Base-by-base conservation (phyloP, 2,888 invertebrate species). In the Aethes cnicana region DNA sequence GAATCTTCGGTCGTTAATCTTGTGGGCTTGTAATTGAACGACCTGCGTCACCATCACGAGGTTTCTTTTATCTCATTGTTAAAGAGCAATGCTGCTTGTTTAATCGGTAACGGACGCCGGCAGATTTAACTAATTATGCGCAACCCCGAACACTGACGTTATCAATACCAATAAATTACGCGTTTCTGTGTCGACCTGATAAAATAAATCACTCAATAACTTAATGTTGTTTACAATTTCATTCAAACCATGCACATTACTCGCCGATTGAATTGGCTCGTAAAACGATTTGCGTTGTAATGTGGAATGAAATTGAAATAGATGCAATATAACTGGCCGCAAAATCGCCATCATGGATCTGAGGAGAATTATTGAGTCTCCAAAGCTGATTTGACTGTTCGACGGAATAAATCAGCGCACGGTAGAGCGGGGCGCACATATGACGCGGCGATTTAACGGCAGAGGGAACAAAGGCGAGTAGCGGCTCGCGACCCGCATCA, bases 401-500 rank as follows among this genome's bases (percentile, higher is more conserved):
- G 26, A 43, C 43, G 20, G 43, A 20, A 54, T 54, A 54, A 54
- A 49, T 54, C 54, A 43, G 43, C 14, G 37, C 32, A 48, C 42
- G 59, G 59, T 62, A 60, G 59, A 59, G 57, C 58, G 58, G 50
- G 65, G 62, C 59, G 62, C 57, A 63, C 56, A 69, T 77, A 72
- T 81, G 78, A 77, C 68, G 68, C 67, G 68, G 69, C 69, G 72
- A 74, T 74, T 74, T 72, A 74, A 70, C 63, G 69, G 67, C 63
- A 68, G 71, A 39, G 71, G 73, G 65, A 65, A 65, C 69, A 74
- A 76, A 73, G 72, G 74, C 68, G 71, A 65, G 66, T 68, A 67
- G 63, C 66, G 75, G 69, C 71, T 74, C 70, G 69, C 72, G 74
- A 82, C 83, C 82, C 82, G 74, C 74, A 77, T 84, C 84, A 81